Evolutionary conservation across 2,888 invertebrate species (phyloP).

Genomic region (Cylindroiulus punctatus): DNA sequence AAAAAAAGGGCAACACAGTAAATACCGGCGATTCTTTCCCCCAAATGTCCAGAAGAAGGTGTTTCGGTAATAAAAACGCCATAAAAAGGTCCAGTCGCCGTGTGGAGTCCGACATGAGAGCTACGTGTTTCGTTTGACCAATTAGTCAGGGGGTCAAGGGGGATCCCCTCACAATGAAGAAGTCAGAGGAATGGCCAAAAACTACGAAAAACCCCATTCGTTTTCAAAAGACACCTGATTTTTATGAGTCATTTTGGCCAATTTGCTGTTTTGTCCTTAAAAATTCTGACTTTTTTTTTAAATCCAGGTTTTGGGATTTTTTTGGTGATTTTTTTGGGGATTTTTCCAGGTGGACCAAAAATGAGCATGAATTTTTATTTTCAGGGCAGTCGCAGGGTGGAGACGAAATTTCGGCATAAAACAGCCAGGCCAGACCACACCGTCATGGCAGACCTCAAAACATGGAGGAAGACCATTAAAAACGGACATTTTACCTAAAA

Average conservation of each 20-base stretch:
- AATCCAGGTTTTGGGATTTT: not conserved
- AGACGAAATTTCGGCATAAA: conserved; percentile 19
- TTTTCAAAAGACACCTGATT: not conserved
- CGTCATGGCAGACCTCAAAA: not conserved
- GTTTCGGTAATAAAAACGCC: conserved; percentile 28
- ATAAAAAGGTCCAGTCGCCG: conserved; percentile 7
- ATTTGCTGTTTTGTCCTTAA: not conserved
- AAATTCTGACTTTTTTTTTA: not conserved
- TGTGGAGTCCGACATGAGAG: not conserved
- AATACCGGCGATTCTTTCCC: not conserved
- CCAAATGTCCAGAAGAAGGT: conserved; percentile 42
- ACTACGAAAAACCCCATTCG: not conserved
- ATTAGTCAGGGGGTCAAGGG: not conserved
- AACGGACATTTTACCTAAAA: not conserved
- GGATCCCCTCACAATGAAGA: not conserved
- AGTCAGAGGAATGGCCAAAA: not conserved
- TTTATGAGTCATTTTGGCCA: not conserved
- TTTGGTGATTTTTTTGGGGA: not conserved
- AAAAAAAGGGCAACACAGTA: not conserved
- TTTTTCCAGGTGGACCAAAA: conserved; percentile 1
- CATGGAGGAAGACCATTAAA: not conserved
- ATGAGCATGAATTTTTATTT: not conserved
- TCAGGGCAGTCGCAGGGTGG: conserved; percentile 7
- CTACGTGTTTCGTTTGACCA: not conserved
- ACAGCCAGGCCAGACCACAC: not conserved